Evolutionary conservation across 1,140 invertebrate species (phyloP), one percentile per base, ranked within the genome.

Genomic region (Hetaerina americana): DNA sequence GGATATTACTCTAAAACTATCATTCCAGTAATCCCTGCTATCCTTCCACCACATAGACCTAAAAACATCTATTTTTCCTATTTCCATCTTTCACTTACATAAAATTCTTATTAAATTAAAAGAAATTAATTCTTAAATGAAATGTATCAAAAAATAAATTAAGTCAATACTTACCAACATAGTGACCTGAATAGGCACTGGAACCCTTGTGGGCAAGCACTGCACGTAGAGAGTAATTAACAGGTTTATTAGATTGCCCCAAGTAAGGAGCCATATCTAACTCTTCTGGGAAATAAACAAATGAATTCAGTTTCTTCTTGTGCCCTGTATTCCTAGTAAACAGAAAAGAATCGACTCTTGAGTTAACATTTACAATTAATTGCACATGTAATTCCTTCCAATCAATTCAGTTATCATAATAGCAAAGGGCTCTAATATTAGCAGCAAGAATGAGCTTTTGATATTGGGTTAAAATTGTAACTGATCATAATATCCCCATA

Each of bases 151-250:
- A 31, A 12, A n/a, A 57, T 69, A 72, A 31, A 57, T 5, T 79
- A 75, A n/a, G n/a, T n/a, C n/a, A n/a, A n/a, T 81, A 82, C 77
- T 80, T 81, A 75, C 84, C 85, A 74, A 89, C 85, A 76, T 90
- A 91, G 79, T 91, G 89, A n/a, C 89, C 89, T 66, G 87, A 89
- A 76, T 89, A 85, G 8, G 89, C 88, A 71, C 84, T 87, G 25
- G 82, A 82, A 10, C 89, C 89, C 77, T 86, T 84, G 75, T 90
- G 89, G 72, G 89, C 88, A 24, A 91, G 78, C 73, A 90, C 88
- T 8, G 88, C 89, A 40, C 82, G 84, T 27, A 91, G 80, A 76
- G 85, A 83, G 75, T 90, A 90, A n/a, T 84, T 74, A 40, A 81
- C 78, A n/a, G 79, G 78, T 69, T 78, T 77, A 28, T 76, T 72